Conservation (phyloP, 1,140 invertebrate species). For the Drosophila quadrilineata region DNA sequence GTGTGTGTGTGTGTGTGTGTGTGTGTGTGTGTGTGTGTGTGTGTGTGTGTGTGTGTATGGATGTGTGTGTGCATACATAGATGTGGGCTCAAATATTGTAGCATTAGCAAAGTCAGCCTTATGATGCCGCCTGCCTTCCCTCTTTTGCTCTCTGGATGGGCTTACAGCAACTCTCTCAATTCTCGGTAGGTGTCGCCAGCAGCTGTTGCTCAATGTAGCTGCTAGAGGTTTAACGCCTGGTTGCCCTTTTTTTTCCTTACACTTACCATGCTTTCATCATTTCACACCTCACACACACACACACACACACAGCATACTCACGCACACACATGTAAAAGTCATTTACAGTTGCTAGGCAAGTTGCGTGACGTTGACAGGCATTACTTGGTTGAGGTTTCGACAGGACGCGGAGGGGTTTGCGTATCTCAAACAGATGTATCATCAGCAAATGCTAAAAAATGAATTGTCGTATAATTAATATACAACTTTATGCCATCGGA, state of each 20-base stretch:
- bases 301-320: constrained; percentile 3
- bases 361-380: constrained; percentile 17
- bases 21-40: no score
- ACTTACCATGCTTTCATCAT: constrained; percentile 27
- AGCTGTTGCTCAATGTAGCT: constrained; percentile 65
- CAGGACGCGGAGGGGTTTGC: not conserved
- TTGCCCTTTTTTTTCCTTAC: constrained; percentile 45
- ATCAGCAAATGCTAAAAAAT: no score
- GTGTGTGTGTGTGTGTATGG: no score
- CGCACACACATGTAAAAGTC: constrained; percentile 38
- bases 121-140: constrained; percentile 7
- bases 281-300: constrained; percentile 1
- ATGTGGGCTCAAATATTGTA: constrained; percentile 27
- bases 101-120: constrained; percentile 61
- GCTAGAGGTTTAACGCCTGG: constrained; percentile 63
- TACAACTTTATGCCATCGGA: no score
- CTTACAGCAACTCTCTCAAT: constrained; percentile 34
- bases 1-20: no score
- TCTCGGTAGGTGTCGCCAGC: constrained; percentile 68
- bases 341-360: constrained; percentile 53
- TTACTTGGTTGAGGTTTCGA: not conserved
- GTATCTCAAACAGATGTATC: constrained; percentile 29
- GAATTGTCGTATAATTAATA: no score
- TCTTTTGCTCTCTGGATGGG: constrained; percentile 15
- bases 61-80: no score